Evolutionary conservation across 2,113 vertebrate species (phyloP).

Genomic region (Heliornis fulica): DNA sequence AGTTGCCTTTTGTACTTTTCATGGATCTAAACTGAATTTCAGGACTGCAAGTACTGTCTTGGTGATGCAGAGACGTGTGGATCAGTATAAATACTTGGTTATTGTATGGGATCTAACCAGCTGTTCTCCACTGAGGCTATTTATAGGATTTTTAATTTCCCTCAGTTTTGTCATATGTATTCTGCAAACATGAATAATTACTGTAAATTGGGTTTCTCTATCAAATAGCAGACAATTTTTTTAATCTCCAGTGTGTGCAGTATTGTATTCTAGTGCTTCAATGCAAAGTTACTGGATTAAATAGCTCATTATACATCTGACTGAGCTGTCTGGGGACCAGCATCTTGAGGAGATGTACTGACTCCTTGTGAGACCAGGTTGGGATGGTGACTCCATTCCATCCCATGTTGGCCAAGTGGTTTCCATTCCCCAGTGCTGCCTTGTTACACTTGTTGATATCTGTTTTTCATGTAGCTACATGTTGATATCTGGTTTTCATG

Average conservation of each 20-base stretch:
- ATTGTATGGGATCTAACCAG: not conserved
- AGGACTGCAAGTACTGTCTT: not conserved
- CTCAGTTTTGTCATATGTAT: not conserved
- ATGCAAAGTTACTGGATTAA: not conserved
- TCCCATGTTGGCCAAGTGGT: not conserved
- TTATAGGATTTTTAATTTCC: constrained; percentile 9
- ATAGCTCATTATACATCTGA: not conserved
- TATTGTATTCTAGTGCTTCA: not conserved
- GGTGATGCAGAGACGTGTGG: not conserved
- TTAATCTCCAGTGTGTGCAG: not conserved
- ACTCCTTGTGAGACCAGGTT: not conserved
- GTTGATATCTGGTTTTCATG: no score
- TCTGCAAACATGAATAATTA: constrained; percentile 26
- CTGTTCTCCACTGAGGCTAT: not conserved
- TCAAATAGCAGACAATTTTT: not conserved
- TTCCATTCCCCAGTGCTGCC: accelerated
- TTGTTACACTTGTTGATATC: no score
- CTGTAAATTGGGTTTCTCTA: constrained; percentile 10
- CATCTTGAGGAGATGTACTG: accelerated
- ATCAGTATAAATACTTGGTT: not conserved
- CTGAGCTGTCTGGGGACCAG: not conserved
- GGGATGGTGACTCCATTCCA: accelerated
- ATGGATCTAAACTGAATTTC: constrained; percentile 14
- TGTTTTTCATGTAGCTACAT: no score
- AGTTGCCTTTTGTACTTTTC: not conserved